These are phyloP conservation scores for Drosophila anceps DNA, from an alignment of 2,888 invertebrate species.

Conservation along the genomic window DNA sequence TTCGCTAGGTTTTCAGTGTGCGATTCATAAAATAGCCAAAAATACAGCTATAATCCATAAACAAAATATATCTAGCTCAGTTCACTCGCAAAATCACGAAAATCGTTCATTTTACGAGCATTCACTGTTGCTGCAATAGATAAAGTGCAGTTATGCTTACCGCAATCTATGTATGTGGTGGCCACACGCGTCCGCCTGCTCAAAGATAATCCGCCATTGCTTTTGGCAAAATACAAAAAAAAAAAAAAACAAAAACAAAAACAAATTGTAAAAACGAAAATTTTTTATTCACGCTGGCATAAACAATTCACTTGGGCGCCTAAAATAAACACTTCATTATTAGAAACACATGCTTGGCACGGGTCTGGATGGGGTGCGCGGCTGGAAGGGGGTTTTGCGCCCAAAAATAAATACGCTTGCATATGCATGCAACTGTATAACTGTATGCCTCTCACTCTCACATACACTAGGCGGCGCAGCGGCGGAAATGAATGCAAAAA, in stretches of 20 bases:
- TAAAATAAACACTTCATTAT: constrained; percentile 79
- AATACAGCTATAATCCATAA: background rate
- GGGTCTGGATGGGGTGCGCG: background rate
- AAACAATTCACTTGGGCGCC: constrained; percentile 60
- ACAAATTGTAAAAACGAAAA: background rate
- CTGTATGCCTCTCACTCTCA: constrained; percentile 2
- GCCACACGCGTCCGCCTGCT: constrained; percentile 22
- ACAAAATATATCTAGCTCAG: background rate
- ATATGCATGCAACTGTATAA: background rate
- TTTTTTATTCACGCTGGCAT: constrained; percentile 13
- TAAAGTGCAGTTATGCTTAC: constrained; percentile 48
- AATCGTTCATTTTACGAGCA: background rate
- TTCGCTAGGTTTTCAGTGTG: background rate
- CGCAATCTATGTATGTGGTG: constrained; percentile 23
- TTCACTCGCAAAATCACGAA: background rate
- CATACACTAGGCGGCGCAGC: constrained; percentile 14
- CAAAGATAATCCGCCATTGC: constrained; percentile 44
- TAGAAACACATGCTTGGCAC: constrained; percentile 67
- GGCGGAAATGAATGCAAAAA: constrained; percentile 56
- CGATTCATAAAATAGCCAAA: background rate
- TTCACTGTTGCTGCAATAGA: background rate
- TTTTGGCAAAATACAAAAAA: constrained; percentile 44
- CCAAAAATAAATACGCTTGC: constrained; percentile 50
- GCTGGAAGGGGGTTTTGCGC: constrained; percentile 21
- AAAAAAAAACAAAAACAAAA: background rate